Percentiles rank a stretch among this genome's conserved stretches.
phyloP scores from a whole-genome alignment of 2,888 invertebrate genomes.

The Ecliptopera silaceata region DNA sequence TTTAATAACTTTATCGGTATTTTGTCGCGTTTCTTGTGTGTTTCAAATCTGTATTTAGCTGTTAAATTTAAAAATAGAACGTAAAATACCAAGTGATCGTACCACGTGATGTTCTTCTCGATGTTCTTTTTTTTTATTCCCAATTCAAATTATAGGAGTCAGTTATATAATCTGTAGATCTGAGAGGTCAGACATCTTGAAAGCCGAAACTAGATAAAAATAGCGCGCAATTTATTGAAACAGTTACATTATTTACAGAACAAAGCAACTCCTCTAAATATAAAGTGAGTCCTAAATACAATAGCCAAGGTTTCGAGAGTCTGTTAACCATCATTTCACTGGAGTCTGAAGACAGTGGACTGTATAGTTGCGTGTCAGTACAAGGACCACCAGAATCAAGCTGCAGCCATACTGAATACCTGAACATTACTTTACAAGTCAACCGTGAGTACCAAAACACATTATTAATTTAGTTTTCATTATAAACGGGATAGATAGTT shows the following conservation, averaged over 20 bases:
- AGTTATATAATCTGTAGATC: too few relatives aligned
- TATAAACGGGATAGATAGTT: too few relatives aligned
- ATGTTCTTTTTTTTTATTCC: too few relatives aligned
- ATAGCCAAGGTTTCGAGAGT: constrained; percentile 63
- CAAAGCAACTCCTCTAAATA: constrained; percentile 56
- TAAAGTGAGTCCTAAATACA: constrained; percentile 62
- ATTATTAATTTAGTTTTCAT: too few relatives aligned
- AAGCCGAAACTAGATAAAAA: not conserved
- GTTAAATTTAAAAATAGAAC: too few relatives aligned
- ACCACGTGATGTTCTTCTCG: too few relatives aligned
- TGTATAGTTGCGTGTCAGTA: constrained; percentile 56
- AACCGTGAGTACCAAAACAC: constrained; percentile 56
- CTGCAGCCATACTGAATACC: constrained; percentile 43
- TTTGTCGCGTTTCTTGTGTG: too few relatives aligned
- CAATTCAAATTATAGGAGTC: too few relatives aligned
- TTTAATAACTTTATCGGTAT: too few relatives aligned
- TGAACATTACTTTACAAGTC: constrained; percentile 61
- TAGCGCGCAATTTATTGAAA: not conserved
- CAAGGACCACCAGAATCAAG: constrained; percentile 51
- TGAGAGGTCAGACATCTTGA: too few relatives aligned
- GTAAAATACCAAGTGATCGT: too few relatives aligned
- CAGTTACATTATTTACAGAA: constrained; percentile 9
- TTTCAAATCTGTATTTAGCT: too few relatives aligned
- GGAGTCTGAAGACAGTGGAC: constrained; percentile 57
- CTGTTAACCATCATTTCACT: constrained; percentile 61